These are phyloP conservation scores for Sebastes hopkinsi DNA, from an alignment of 2,797 vertebrate genomes.

Conservation along the genomic window DNA sequence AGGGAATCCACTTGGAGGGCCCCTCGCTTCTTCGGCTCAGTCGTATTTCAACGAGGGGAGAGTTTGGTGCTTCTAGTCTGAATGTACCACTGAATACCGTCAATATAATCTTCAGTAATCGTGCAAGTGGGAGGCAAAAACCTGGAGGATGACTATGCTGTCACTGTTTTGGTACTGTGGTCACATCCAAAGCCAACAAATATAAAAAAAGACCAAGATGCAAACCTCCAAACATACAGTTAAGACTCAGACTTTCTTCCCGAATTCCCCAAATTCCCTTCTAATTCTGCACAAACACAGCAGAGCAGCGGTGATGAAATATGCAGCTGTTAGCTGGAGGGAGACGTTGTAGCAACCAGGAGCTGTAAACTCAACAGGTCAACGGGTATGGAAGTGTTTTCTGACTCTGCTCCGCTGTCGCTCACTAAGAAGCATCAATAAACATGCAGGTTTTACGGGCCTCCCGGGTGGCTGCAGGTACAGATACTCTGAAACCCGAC, in stretches of 20 bases:
- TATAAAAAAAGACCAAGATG: neutral
- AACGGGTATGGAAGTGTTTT: neutral
- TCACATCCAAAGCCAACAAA: neutral
- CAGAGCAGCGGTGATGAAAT: neutral
- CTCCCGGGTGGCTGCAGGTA: constrained; percentile 2
- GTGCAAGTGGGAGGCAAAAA: neutral
- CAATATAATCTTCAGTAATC: neutral
- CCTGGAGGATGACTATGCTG: neutral
- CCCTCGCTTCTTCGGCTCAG: neutral
- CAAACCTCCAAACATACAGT: neutral
- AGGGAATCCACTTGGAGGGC: neutral
- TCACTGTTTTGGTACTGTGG: neutral
- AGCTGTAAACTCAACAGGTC: constrained; percentile 28
- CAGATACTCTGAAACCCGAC: constrained; percentile 19
- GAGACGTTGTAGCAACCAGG: neutral
- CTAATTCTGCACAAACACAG: neutral
- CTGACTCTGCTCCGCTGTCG: neutral
- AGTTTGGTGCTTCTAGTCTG: neutral
- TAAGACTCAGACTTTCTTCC: neutral
- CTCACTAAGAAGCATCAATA: constrained; percentile 8
- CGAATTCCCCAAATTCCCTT: constrained; percentile 8
- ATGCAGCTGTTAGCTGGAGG: constrained; percentile 22
- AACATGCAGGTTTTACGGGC: constrained; percentile 32
- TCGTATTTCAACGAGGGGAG: neutral
- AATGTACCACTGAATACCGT: neutral